phyloP scores from a whole-genome alignment of 1,140 invertebrate species.

The Papilio helenus region DNA sequence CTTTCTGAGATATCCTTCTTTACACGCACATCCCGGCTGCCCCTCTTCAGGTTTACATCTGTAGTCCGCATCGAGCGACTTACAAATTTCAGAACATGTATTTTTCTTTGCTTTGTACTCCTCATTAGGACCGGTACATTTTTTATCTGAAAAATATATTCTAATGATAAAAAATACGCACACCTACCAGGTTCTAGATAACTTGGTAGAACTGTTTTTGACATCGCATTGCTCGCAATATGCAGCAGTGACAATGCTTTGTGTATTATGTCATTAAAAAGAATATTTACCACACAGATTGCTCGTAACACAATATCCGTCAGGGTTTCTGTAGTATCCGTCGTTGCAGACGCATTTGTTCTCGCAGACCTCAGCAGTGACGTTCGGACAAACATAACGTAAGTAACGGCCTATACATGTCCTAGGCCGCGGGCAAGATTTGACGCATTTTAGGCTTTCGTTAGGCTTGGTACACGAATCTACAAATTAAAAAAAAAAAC shows the following conservation, averaged over 20 bases:
- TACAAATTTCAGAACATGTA: conserved; percentile 36
- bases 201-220: no score
- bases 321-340: conserved; percentile 10
- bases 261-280: background rate
- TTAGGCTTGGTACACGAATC: conserved; percentile 12
- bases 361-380: background rate
- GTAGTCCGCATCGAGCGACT: background rate
- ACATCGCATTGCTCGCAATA: no score
- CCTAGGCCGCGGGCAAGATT: background rate
- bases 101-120: conserved; percentile 29
- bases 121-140: conserved; percentile 32
- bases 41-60: conserved; percentile 14
- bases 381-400: conserved; percentile 1
- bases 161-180: no score
- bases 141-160: conserved; percentile 15
- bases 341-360: conserved; percentile 2
- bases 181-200: no score
- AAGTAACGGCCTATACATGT: conserved; percentile 2
- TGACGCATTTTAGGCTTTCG: conserved; percentile 25
- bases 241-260: no score
- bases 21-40: conserved; percentile 34
- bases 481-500: background rate
- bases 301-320: conserved; percentile 24
- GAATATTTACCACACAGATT: background rate
- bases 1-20: conserved; percentile 29